Evolutionary conservation across 2,797 vertebrate species (phyloP), one percentile per base, ranked within the genome.

Genomic region (Gila robusta): DNA sequence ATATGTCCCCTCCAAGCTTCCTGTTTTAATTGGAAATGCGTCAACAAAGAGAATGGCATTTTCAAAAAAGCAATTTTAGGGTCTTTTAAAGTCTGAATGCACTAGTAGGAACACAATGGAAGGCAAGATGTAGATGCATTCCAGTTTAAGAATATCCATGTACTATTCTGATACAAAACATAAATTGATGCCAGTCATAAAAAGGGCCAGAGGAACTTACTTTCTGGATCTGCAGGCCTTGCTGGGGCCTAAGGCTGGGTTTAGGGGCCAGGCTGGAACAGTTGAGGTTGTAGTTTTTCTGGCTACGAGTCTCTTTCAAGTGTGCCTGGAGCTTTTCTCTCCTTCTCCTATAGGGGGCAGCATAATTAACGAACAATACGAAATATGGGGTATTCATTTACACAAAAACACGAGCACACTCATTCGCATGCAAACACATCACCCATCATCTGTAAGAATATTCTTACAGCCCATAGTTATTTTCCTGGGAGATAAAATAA

Each of bases 241-340:
- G 73, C 87, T 90, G 91, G 0, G 91, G 70, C 23, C 84, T 66
- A 74, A 82, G 81, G 80, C 86, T 89, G n/a, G 79, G 86, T 90
- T 95, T 96, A 87, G 86, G 82, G 0, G 92, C 90, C 70, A 92
- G 89, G 21, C 83, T 79, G 0, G 91, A 84, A 79, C 91, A 84
- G 71, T 91, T 94, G 8, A 93, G 81, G 0, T 92, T 93, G 92
- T 96, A 96, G 93, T 93, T 95, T 80, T 95, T 96, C 90, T 93
- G 84, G 86, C 88, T 91, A 69, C 93, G 94, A 71, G 91, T 95
- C 85, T 96, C 95, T 88, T 95, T 96, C 91, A 96, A 90, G 83
- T 96, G 95, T 16, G 93, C 94, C 89, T 96, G 94, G 64, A 96
- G 93, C 89, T 96, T 96, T 92, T 96, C 94, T 62, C 95, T 92